A percentile compares a stretch with the other conserved stretches of the same genome.
These are phyloP conservation scores for Bettongia penicillata DNA, from an alignment of 2,113 vertebrate species.

Conservation along the genomic window DNA sequence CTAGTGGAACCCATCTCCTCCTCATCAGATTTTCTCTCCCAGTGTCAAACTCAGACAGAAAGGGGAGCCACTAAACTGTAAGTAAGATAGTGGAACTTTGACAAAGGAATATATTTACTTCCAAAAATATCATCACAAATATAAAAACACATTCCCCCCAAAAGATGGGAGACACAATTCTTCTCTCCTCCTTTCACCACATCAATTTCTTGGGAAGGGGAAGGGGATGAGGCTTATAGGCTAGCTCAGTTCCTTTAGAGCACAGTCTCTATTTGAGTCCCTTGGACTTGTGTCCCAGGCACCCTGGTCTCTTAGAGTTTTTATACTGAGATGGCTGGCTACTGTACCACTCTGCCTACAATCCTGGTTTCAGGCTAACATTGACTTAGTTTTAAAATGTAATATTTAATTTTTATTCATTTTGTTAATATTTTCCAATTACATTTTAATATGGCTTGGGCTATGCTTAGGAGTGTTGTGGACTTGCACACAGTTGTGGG, in stretches of 20 bases:
- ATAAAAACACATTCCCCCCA: not conserved
- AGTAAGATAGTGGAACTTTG: not conserved
- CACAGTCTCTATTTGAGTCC: not conserved
- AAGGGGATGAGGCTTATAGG: not conserved
- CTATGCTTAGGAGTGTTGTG: not conserved
- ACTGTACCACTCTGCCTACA: not conserved
- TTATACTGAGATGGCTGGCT: not conserved
- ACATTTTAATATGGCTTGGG: not conserved
- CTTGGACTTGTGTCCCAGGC: not conserved
- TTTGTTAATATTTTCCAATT: not conserved
- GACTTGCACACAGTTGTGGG: not conserved
- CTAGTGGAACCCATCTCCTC: not conserved
- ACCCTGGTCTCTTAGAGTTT: not conserved
- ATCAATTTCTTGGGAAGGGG: not conserved
- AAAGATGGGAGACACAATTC: not conserved
- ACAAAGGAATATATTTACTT: not conserved
- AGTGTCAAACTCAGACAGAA: not conserved
- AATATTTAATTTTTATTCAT: not conserved
- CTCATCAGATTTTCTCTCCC: too few relatives aligned
- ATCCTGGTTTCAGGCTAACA: not conserved
- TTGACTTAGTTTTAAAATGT: not conserved
- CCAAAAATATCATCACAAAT: not conserved
- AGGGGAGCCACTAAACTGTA: not conserved
- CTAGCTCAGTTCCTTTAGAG: not conserved
- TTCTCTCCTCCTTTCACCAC: too few relatives aligned